Conservation (phyloP, 2,888 invertebrate genomes). For the Epicampocera succincta region DNA sequence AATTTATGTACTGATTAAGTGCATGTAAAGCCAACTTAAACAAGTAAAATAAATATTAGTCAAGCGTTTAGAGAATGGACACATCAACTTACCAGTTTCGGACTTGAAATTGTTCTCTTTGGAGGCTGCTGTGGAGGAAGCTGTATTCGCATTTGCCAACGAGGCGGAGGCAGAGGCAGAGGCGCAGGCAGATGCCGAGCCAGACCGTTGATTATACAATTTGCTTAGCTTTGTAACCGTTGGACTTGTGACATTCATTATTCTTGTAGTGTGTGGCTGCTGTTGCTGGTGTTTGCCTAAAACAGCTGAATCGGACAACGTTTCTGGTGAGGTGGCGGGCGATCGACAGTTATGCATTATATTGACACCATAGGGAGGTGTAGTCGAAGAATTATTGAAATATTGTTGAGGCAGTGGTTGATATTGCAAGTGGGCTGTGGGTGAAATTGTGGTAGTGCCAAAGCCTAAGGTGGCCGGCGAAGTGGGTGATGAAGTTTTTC, state of each 20-base stretch:
- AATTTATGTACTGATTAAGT: slow-evolving; percentile 35
- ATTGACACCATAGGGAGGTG: slow-evolving; percentile 38
- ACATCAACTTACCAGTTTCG: slow-evolving; percentile 73
- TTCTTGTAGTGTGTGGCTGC: slow-evolving; percentile 63
- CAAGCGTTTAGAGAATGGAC: slow-evolving; percentile 62
- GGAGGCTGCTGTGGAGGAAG: background rate
- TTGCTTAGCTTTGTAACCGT: slow-evolving; percentile 69
- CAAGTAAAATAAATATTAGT: background rate
- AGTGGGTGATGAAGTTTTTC: slow-evolving; percentile 41
- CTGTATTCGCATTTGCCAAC: slow-evolving; percentile 55
- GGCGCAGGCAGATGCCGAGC: slow-evolving; percentile 20
- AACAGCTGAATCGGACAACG: slow-evolving; percentile 56
- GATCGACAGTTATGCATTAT: slow-evolving; percentile 69
- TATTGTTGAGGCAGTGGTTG: slow-evolving; percentile 76
- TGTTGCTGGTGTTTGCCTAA: slow-evolving; percentile 38
- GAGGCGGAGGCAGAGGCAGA: too few relatives aligned
- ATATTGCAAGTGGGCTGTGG: slow-evolving; percentile 75
- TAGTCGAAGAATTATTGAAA: slow-evolving; percentile 56
- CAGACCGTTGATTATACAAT: slow-evolving; percentile 65
- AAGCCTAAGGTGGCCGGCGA: slow-evolving; percentile 58
- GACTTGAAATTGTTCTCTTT: slow-evolving; percentile 72
- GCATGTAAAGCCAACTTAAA: slow-evolving; percentile 48
- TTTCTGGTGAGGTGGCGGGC: slow-evolving; percentile 69
- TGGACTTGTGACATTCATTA: slow-evolving; percentile 69
- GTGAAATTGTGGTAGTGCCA: slow-evolving; percentile 52